Evolutionary conservation across 2,888 invertebrate genomes (phyloP).

Genomic region (Cryptophagus acutangulus): DNA sequence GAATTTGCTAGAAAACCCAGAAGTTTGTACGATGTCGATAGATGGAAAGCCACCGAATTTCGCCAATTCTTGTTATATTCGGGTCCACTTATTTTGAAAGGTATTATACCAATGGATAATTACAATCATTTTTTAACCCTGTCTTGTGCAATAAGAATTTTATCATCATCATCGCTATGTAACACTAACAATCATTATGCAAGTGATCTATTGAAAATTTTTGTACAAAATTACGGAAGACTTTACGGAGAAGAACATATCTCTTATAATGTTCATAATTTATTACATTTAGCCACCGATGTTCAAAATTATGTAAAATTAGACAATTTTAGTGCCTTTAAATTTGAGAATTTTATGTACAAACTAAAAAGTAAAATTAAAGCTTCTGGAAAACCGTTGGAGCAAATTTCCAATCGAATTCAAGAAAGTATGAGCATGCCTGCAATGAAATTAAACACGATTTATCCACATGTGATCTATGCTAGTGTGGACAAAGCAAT

Average conservation of each 20-base stretch:
- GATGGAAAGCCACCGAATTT: conserved; percentile 15
- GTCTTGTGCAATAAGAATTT: conserved; percentile 22
- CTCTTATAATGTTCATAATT: conserved; percentile 25
- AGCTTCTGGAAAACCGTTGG: conserved; percentile 19
- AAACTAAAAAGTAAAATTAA: conserved; percentile 19
- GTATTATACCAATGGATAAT: conserved; percentile 15
- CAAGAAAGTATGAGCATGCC: too few species aligned
- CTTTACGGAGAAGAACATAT: conserved; percentile 24
- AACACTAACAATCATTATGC: conserved; percentile 19
- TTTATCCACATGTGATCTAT: too few species aligned
- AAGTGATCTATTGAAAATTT: conserved; percentile 21
- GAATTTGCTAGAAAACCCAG: conserved; percentile 28
- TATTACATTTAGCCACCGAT: conserved; percentile 24
- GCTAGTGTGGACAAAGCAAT: too few species aligned
- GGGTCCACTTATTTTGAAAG: conserved; percentile 25
- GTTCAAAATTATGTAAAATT: conserved; percentile 20
- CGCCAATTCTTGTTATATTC: conserved; percentile 27
- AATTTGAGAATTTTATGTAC: conserved; percentile 23
- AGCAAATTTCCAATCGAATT: conserved; percentile 24
- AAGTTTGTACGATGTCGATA: conserved; percentile 19
- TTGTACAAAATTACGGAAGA: conserved; percentile 19
- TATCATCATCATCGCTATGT: conserved; percentile 17
- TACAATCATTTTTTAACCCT: conserved; percentile 25
- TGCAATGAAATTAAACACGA: too few species aligned
- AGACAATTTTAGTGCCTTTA: conserved; percentile 25